phyloP scores from a whole-genome alignment of 2,888 invertebrate species.

The Microctonus hyperodae region DNA sequence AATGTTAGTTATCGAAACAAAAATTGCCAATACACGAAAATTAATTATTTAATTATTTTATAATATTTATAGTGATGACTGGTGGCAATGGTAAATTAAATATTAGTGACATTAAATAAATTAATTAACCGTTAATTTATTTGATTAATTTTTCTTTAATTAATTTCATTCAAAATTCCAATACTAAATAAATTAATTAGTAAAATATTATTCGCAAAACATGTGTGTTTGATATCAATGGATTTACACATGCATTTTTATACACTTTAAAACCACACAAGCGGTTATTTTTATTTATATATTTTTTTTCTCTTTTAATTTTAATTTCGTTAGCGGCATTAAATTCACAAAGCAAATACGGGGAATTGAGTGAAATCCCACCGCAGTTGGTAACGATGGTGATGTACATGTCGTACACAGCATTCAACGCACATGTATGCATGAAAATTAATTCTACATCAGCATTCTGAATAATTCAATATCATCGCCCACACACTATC shows the following conservation, averaged over 20 bases:
- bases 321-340: background rate
- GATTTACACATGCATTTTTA: background rate
- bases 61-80: too few relatives aligned
- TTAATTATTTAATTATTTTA: too few relatives aligned
- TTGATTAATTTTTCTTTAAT: too few relatives aligned
- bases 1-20: too few relatives aligned
- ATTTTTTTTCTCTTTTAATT: background rate
- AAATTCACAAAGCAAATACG: constrained; percentile 21
- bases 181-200: too few relatives aligned
- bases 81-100: too few relatives aligned
- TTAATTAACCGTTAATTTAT: background rate
- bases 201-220: too few relatives aligned
- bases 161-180: too few relatives aligned
- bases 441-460: constrained; percentile 39
- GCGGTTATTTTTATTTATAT: constrained; percentile 18
- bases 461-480: constrained; percentile 45
- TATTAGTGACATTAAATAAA: background rate
- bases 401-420: background rate
- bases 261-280: background rate
- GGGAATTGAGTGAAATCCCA: constrained; percentile 20
- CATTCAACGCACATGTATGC: constrained; percentile 13
- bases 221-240: too few relatives aligned
- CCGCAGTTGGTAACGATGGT: background rate
- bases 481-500: constrained; percentile 30
- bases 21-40: too few relatives aligned